A percentile compares a stretch with the other conserved stretches of the same genome.
These are phyloP conservation scores for Mastacembelus armatus DNA, from an alignment of 2,797 vertebrate species.

Conservation along the genomic window DNA sequence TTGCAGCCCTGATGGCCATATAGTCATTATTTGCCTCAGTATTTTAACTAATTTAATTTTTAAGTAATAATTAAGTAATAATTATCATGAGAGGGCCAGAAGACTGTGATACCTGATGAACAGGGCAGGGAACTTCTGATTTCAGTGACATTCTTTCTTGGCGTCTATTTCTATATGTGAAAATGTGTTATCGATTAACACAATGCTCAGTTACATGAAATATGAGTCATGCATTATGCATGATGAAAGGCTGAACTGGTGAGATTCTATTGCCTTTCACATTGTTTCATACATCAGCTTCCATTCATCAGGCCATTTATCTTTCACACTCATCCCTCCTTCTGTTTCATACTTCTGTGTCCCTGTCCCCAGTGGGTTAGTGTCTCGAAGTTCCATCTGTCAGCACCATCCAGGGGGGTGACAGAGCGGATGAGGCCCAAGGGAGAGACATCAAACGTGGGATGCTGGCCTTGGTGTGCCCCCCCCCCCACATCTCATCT, in stretches of 20 bases:
- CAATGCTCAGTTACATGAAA: constrained; percentile 27
- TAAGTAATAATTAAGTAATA: not conserved
- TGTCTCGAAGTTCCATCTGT: constrained; percentile 80
- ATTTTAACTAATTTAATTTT: not conserved
- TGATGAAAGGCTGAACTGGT: constrained; percentile 44
- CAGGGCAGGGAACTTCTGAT: not conserved
- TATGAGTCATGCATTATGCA: constrained; percentile 18
- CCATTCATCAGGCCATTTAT: constrained; percentile 70
- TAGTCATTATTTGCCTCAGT: not conserved
- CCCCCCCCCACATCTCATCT: constrained; percentile 51
- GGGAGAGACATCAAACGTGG: constrained; percentile 81
- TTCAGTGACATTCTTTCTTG: constrained; percentile 20
- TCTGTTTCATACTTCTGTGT: constrained; percentile 76
- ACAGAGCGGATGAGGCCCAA: constrained; percentile 76
- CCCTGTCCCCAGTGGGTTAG: constrained; percentile 67
- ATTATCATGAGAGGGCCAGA: not conserved
- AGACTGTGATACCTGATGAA: not conserved
- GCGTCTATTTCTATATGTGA: constrained; percentile 18
- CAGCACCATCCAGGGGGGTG: constrained; percentile 69
- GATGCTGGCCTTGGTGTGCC: constrained; percentile 77
- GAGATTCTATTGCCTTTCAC: constrained; percentile 48
- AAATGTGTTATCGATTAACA: constrained; percentile 52
- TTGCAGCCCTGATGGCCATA: not conserved
- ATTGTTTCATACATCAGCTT: constrained; percentile 59
- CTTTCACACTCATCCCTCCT: constrained; percentile 72